A percentile compares a stretch with the other conserved stretches of the same genome.
phyloP scores from a whole-genome alignment of 2,888 invertebrate genomes.

The Temnothorax rugatulus region DNA sequence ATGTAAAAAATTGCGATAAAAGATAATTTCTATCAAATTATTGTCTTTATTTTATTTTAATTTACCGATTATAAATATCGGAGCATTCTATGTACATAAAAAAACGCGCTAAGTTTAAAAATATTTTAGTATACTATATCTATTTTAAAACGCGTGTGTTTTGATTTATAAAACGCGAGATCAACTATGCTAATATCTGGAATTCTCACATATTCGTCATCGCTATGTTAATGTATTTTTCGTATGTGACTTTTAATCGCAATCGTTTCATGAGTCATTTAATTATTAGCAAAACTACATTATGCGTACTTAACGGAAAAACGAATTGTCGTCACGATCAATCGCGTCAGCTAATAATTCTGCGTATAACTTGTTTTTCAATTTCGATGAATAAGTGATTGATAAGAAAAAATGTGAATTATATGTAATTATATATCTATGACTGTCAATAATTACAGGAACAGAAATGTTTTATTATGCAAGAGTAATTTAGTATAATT shows the following conservation, averaged over 20 bases:
- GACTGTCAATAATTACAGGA: neutral
- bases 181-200: neutral
- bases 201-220: neutral
- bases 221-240: constrained; percentile 16
- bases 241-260: neutral
- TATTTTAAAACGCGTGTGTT: neutral
- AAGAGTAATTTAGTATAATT: neutral
- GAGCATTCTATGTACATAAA: neutral
- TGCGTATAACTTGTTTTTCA: neutral
- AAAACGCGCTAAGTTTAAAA: neutral
- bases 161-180: neutral
- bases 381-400: neutral
- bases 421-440: neutral
- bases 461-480: neutral
- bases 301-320: neutral
- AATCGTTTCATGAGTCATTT: neutral
- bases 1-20: neutral
- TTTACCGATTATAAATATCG: neutral
- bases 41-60: neutral
- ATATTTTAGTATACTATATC: neutral
- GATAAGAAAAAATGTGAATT: neutral
- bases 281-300: constrained; percentile 9
- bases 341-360: neutral
- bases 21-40: neutral
- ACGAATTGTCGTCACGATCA: neutral